Percentiles rank a stretch among this genome's conserved stretches.
phyloP scores from a whole-genome alignment of 2,888 invertebrate genomes.

The Latrodectus hesperus region DNA sequence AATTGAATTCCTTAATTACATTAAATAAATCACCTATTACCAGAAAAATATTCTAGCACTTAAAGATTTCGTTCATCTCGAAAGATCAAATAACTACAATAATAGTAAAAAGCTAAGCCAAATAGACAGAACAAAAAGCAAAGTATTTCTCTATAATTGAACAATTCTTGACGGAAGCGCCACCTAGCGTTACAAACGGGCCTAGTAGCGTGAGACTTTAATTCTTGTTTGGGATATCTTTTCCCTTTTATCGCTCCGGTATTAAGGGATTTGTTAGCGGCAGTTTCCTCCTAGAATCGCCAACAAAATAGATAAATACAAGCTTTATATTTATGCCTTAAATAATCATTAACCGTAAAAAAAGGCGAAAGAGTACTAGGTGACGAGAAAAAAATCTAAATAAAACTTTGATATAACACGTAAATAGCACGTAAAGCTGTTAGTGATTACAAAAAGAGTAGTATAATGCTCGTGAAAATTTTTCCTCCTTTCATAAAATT shows the following conservation, averaged over 20 bases:
- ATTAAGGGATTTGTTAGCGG: conserved; percentile 48
- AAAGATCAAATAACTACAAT: not conserved
- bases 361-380: not conserved
- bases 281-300: conserved; percentile 17
- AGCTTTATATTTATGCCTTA: conserved; percentile 44
- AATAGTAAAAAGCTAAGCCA: not conserved
- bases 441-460: too few relatives aligned
- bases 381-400: not conserved
- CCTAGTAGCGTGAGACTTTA: conserved; percentile 48
- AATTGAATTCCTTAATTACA: not conserved
- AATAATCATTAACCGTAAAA: conserved; percentile 29
- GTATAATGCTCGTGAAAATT: too few relatives aligned
- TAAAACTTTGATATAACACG: not conserved
- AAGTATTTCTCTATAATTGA: conserved; percentile 41
- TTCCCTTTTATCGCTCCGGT: conserved; percentile 48
- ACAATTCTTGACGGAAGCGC: conserved; percentile 18
- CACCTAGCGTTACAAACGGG: conserved; percentile 21
- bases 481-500: too few relatives aligned
- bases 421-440: too few relatives aligned
- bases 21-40: not conserved
- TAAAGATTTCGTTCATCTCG: not conserved
- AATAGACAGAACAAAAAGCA: not conserved
- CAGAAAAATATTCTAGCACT: not conserved
- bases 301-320: conserved; percentile 57
- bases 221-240: conserved; percentile 56